Evolutionary conservation across 2,797 vertebrate genomes (phyloP), one percentile per base, ranked within the genome.

Genomic region (Eremophila alpestris): DNA sequence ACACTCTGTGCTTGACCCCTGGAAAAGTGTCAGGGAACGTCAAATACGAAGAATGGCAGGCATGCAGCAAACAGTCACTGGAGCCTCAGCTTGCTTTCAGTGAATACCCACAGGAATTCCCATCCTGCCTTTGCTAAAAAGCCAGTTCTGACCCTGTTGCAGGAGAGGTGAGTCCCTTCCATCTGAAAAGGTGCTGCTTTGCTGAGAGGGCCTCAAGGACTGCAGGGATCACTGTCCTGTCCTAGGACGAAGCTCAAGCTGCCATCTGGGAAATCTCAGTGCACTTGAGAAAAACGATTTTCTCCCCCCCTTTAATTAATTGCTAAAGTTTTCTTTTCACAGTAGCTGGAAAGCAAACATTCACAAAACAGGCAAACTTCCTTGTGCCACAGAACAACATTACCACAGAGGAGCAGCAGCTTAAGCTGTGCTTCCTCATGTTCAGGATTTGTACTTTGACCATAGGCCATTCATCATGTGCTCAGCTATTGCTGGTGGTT

Each of bases 401-500:
- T 62, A 80, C 49, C 54, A 38, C 38, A 55, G 70, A 68, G 56
- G 87, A 94, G 68, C 75, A 92, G 70, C 71, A 83, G 88, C 23
- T 83, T 94, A 56, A 93, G 48, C 60, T 87, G 67, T 79, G 83
- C 38, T 94, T 90, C 81, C 51, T 62, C 13, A 0, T 90, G 92
- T 81, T 94, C 87, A 93, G 93, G 91, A 92, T 87, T 67, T 95
- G 94, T 93, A 91, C 93, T 93, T 95, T 96, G 96, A 96, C 95
- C 96, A 89, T 77, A 81, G 90, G 52, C 94, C 86, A 91, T 95
- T 90, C 90, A 96, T 96, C 96, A 96, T 22, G 63, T 4, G 0
- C 11, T 84, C 90, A 95, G 91, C 95, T 95, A 69, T 60, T 90
- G 92, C 88, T 89, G 32, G 93, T 96, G 95, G 96, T 95, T 96